Base-by-base conservation (phyloP, 2,797 vertebrate genomes). In the Acanthurus leucopareius region DNA sequence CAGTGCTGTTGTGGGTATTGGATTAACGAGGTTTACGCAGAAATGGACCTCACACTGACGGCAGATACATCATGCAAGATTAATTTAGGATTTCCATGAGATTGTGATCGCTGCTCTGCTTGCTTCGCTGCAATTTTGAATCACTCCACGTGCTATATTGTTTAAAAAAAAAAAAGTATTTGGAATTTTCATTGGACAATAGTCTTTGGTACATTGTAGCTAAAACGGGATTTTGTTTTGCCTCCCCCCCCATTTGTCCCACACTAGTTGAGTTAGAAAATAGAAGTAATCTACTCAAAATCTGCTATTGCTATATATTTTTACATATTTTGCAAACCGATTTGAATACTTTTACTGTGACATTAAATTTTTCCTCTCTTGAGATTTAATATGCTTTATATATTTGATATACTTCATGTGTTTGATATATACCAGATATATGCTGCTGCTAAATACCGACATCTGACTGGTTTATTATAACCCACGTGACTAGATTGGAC, bases 21-120 rank as follows among this genome's bases (percentile, higher is more conserved):
- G 89, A 93, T 89, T 91, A 92, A 89, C 84, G 56, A 80, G 84
- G 83, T 90, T 92, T 91, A 77, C 52, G 83, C 79, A 73, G 79
- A 92, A 89, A 87, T 89, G 84, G 83, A 88, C 83, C 80, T 77
- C 45, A 69, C 57, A 59, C 63, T 91, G 90, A 88, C 40, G 70
- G 85, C 58, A 86, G 73, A 88, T 85, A 83, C 58, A 85, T 89
- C 86, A 85, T 72, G 52, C 35, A 75, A 91, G 86, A 90, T 89
- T 88, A 87, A 91, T 88, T 88, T 84, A 85, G 68, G 45, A 64
- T 84, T 74, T 90, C 64, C 49, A 61, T 69, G 83, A 73, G 66
- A 66, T 80, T 79, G 67, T 86, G 77, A 89, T 63, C n/a, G 72
- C 75, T 81, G 67, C 32, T 82, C 61, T 65, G 59, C 59, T 86